Evolutionary conservation across 2,797 vertebrate genomes (phyloP), one percentile per base, ranked within the genome.

Genomic region (Manis javanica): DNA sequence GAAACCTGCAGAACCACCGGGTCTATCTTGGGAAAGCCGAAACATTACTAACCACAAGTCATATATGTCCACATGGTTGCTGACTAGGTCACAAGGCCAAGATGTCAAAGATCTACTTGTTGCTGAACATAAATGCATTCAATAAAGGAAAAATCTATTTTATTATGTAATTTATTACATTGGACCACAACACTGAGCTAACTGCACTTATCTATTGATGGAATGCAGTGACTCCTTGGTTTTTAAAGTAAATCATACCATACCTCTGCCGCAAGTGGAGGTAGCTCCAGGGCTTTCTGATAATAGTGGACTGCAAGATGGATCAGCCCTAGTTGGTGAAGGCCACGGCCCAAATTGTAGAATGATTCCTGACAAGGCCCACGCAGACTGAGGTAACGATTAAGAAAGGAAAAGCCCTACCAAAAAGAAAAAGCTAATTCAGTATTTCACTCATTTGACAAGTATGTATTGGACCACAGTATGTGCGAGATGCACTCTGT

Each of bases 221-320:
- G 71, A 69, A 53, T 23, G 39, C 96, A 57, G 14, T 5, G 46
- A 51, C 21, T 34, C 34, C n/a, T 57, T 55, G 23, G 37, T 66
- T 78, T 71, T 63, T 46, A 87, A 69, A 77, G 77, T 24, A 26
- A 61, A 94, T 61, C 49, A 81, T 23, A 71, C 23, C 71, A 13
- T 98, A 99, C 99, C 99, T 99, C 98, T 82, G 99, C 97, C 59
- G 96, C 86, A 79, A 98, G 97, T 2, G 99, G 98, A 16, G 99
- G 99, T 61, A 99, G 97, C 1, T 97, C 96, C 11, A 99, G 98
- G 0, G 99, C 99, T 98, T 99, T 99, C 92, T 99, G 99, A 96
- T 99, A 99, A 95, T 99, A 99, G 98, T 99, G 99, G 92, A 99
- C 99, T 42, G 99, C 99, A 96, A 99, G 97, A 95, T 99, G 99